phyloP scores from a whole-genome alignment of 2,888 invertebrate species.

The Achlya flavicornis region DNA sequence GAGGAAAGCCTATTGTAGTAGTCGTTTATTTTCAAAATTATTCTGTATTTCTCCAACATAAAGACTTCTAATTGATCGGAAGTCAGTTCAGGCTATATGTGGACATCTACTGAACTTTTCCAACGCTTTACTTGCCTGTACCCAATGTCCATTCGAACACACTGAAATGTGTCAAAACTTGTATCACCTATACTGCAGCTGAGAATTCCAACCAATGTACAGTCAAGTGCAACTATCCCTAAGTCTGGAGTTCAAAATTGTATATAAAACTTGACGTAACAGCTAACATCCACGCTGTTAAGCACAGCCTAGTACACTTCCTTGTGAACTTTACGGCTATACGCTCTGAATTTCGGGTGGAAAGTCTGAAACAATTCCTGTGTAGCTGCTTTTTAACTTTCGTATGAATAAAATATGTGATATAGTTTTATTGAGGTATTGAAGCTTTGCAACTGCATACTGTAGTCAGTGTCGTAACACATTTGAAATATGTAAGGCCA shows the following conservation, averaged over 20 bases:
- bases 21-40: no score
- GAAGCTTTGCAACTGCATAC: no score
- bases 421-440: not conserved
- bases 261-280: not conserved
- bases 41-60: not conserved
- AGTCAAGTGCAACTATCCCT: not conserved
- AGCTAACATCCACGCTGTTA: not conserved
- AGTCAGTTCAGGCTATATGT: no score
- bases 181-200: no score
- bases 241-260: not conserved
- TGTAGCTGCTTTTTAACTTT: not conserved
- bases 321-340: constrained; percentile 11
- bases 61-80: not conserved
- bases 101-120: no score
- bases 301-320: not conserved
- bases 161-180: no score
- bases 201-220: no score
- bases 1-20: no score
- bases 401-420: constrained; percentile 11
- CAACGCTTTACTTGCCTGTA: no score
- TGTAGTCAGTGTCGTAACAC: no score
- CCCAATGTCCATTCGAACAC: no score
- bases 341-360: constrained; percentile 4
- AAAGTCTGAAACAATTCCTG: not conserved
- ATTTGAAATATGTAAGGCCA: no score